Evolutionary conservation across 1,140 invertebrate genomes (phyloP).

Genomic region (Cyclina sinensis): DNA sequence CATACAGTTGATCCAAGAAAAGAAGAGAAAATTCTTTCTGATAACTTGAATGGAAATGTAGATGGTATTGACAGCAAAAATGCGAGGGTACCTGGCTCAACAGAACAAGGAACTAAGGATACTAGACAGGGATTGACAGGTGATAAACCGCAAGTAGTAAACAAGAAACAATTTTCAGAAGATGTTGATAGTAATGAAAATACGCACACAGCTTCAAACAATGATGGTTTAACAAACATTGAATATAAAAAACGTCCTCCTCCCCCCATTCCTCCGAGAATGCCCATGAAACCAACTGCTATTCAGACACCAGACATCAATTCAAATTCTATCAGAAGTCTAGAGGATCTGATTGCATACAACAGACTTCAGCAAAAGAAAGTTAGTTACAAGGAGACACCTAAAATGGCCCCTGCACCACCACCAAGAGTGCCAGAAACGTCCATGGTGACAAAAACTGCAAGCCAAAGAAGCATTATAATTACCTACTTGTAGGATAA

Average conservation of each 20-base stretch:
- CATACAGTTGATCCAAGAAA: not conserved
- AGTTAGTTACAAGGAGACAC: slow-evolving; percentile 56
- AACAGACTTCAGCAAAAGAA: slow-evolving; percentile 56
- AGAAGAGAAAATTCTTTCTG: not conserved
- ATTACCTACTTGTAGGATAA: not conserved
- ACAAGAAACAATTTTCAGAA: too few species aligned
- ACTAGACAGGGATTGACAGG: too few species aligned
- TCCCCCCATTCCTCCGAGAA: slow-evolving; percentile 52
- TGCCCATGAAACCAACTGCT: slow-evolving; percentile 28
- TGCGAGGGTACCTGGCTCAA: not conserved
- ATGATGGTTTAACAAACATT: not conserved
- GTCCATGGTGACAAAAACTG: slow-evolving; percentile 60
- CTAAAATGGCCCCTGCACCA: slow-evolving; percentile 31
- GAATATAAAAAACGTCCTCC: slow-evolving; percentile 19
- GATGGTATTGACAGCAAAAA: slow-evolving; percentile 25
- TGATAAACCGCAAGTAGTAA: too few species aligned
- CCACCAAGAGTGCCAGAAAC: slow-evolving; percentile 23
- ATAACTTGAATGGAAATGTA: not conserved
- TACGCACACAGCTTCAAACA: not conserved
- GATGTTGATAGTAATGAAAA: too few species aligned
- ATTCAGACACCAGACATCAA: slow-evolving; percentile 67
- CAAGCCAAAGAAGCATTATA: slow-evolving; percentile 67
- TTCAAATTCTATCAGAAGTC: slow-evolving; percentile 69
- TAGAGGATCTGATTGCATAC: slow-evolving; percentile 63
- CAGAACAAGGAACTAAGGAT: too few species aligned